Percentiles rank a stretch among this genome's conserved stretches.
phyloP scores from a whole-genome alignment of 2,797 vertebrate species.

The Chromis chromis region DNA sequence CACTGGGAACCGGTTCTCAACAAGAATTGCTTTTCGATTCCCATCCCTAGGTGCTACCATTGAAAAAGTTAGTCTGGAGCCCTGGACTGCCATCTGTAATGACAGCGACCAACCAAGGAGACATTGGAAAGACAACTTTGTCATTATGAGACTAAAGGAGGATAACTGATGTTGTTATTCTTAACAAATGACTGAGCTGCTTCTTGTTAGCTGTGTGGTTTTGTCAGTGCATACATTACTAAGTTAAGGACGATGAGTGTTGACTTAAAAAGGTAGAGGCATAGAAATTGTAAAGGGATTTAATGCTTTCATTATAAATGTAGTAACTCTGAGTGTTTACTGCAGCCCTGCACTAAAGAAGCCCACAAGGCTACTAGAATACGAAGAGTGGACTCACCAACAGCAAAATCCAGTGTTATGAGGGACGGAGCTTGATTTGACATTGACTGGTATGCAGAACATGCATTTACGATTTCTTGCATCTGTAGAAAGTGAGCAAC shows the following conservation, averaged over 20 bases:
- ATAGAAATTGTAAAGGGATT: not conserved
- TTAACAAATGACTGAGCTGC: no score
- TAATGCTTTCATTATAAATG: not conserved
- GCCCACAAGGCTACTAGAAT: not conserved
- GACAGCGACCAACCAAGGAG: no score
- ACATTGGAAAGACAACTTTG: not conserved
- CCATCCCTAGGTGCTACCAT: no score
- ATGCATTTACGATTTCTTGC: slow-evolving; percentile 94
- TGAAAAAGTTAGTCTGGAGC: no score
- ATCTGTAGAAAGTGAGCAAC: slow-evolving; percentile 97
- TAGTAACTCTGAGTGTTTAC: not conserved
- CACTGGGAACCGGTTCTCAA: no score
- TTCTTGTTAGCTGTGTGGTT: no score
- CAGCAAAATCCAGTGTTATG: slow-evolving; percentile 52
- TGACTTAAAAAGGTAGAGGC: not conserved
- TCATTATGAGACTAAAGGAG: not conserved
- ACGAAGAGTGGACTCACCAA: slow-evolving; percentile 76
- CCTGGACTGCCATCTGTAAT: no score
- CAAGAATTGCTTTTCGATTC: no score
- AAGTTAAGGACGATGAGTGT: not conserved
- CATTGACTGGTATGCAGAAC: slow-evolving; percentile 91
- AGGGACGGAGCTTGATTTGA: slow-evolving; percentile 66
- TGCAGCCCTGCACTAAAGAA: not conserved
- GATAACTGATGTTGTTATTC: no score
- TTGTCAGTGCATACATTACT: not conserved